Evolutionary conservation across 30 jellyfish, hydroid and myxozoan genomes (phyloP).

Genomic region (Morbakka virulenta): DNA sequence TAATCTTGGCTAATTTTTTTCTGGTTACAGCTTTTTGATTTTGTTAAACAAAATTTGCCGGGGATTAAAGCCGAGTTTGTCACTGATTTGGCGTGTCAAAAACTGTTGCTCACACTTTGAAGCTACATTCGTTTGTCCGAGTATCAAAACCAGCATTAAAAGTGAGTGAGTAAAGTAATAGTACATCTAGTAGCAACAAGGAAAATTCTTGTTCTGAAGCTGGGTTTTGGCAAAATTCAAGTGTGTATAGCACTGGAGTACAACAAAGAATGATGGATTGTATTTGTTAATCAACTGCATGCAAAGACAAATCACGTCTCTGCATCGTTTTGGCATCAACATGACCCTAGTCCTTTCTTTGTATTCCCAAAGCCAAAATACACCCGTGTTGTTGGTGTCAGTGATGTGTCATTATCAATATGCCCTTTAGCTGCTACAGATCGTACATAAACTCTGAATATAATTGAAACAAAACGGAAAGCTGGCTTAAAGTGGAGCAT

Average conservation of each 20-base stretch:
- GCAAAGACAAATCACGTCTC: not conserved
- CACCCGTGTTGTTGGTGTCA: no score
- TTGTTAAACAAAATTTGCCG: not conserved
- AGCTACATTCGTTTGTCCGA: conserved; percentile 8
- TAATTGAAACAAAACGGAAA: not conserved
- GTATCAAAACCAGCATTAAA: not conserved
- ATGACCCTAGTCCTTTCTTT: conserved; percentile 30
- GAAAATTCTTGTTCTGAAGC: not conserved
- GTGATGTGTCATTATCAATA: no score
- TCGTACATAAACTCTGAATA: conserved; percentile 19
- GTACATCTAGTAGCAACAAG: not conserved
- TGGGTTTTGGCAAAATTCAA: not conserved
- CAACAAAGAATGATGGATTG: conserved; percentile 38
- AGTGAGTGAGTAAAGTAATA: not conserved
- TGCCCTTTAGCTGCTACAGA: no score
- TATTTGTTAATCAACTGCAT: not conserved
- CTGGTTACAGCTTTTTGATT: conserved; percentile 2
- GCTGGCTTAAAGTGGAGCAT: not conserved
- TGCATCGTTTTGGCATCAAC: conserved; percentile 16
- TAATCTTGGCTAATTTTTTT: conserved; percentile 13
- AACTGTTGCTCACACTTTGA: conserved; percentile 33
- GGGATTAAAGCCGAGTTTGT: conserved; percentile 8
- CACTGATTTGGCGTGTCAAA: conserved; percentile 1
- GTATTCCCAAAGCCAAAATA: conserved; percentile 4
- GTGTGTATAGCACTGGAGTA: conserved; percentile 10